A percentile compares a stretch with the other conserved stretches of the same genome.
Conservation (phyloP, 2,113 vertebrate species). For the Pyxicephalus adspersus region DNA sequence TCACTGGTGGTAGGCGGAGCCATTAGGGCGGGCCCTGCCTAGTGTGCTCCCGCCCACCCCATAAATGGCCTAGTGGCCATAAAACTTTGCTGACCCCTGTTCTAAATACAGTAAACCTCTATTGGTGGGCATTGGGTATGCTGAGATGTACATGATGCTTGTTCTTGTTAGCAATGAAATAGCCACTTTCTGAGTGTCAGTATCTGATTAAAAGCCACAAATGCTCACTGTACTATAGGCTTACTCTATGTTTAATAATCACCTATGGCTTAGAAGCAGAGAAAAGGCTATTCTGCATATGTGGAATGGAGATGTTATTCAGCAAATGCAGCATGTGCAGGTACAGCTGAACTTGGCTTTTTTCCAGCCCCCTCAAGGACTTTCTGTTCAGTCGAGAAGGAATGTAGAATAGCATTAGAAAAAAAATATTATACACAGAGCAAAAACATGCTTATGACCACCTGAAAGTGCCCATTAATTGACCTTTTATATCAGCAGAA, state of each 20-base stretch:
- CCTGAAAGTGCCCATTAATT: not conserved
- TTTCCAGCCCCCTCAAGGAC: not conserved
- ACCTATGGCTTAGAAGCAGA: not conserved
- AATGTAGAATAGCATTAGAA: not conserved
- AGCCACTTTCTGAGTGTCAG: slow-evolving; percentile 5
- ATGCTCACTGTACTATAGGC: not conserved
- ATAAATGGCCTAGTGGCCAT: no score
- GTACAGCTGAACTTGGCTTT: slow-evolving; percentile 12
- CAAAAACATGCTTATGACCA: not conserved
- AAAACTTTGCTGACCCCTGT: no score
- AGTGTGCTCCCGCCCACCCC: no score
- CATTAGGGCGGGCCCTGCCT: no score
- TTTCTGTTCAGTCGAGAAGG: not conserved
- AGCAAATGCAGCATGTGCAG: not conserved
- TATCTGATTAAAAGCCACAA: slow-evolving; percentile 17
- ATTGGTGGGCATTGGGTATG: slow-evolving; percentile 25
- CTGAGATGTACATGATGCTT: slow-evolving; percentile 29
- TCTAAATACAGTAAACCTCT: no score
- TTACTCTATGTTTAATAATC: not conserved
- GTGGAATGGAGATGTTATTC: not conserved
- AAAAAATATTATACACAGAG: not conserved
- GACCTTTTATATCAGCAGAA: not conserved
- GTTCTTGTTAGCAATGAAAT: slow-evolving; percentile 8
- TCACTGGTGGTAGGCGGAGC: no score
- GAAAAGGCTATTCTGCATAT: not conserved